phyloP scores from a whole-genome alignment of 2,113 vertebrate species.

The Lanius ludovicianus region DNA sequence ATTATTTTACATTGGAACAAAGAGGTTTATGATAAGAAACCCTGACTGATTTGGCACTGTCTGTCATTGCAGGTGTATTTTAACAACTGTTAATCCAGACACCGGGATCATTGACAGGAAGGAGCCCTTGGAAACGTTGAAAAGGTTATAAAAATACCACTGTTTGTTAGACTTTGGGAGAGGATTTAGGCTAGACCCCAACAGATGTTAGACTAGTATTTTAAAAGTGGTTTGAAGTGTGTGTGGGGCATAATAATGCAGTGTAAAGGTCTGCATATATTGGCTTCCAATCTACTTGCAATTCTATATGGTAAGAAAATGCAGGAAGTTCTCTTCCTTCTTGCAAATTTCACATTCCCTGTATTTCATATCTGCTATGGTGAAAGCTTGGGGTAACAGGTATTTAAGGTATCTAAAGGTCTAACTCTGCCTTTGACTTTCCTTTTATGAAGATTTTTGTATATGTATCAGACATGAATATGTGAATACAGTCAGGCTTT shows the following conservation, averaged over 20 bases:
- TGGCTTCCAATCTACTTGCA: background rate
- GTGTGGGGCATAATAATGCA: background rate
- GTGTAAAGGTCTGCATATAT: background rate
- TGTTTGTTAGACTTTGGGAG: background rate
- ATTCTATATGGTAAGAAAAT: background rate
- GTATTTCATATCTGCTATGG: background rate
- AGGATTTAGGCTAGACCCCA: background rate
- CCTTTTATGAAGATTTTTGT: background rate
- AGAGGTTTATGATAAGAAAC: background rate
- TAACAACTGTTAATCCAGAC: conserved; percentile 92
- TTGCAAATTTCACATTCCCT: background rate
- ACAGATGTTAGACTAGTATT: background rate
- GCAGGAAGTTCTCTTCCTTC: background rate
- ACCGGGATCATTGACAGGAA: conserved; percentile 87
- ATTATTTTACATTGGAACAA: background rate
- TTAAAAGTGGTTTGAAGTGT: background rate
- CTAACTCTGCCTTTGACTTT: background rate
- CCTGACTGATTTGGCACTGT: background rate
- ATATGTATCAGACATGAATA: background rate
- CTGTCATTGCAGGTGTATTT: conserved; percentile 81
- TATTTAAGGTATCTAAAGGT: background rate
- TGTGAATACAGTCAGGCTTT: background rate
- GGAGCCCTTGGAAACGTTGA: conserved; percentile 90
- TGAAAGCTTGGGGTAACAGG: background rate
- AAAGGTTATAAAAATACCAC: conserved; percentile 76